Evolutionary conservation across 1,140 invertebrate species (phyloP).

Genomic region (Centruroides sculpturatus): DNA sequence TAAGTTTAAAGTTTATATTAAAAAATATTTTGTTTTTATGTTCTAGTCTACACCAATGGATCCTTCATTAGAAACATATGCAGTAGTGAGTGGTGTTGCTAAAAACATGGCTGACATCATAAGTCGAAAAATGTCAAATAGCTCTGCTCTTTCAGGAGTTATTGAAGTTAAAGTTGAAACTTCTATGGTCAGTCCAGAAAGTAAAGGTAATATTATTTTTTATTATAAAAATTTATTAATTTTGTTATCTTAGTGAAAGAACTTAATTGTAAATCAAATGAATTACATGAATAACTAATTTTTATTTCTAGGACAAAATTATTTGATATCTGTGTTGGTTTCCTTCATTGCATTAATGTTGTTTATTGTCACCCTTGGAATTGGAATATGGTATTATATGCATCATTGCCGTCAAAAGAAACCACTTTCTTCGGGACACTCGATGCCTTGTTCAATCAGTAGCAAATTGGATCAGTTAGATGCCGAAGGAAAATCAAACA

Average conservation of each 20-base stretch:
- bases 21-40: neutral
- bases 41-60: slow-evolving; percentile 14
- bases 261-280: no score
- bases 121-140: slow-evolving; percentile 41
- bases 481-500: slow-evolving; percentile 60
- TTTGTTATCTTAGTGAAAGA: neutral
- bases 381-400: slow-evolving; percentile 29
- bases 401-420: slow-evolving; percentile 16
- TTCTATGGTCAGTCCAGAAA: slow-evolving; percentile 36
- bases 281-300: neutral
- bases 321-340: slow-evolving; percentile 23
- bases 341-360: slow-evolving; percentile 37
- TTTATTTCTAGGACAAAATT: slow-evolving; percentile 21
- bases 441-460: slow-evolving; percentile 6
- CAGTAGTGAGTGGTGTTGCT: slow-evolving; percentile 17
- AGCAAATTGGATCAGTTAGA: slow-evolving; percentile 11
- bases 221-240: neutral
- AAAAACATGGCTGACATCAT: slow-evolving; percentile 45
- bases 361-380: slow-evolving; percentile 33
- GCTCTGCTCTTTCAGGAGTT: slow-evolving; percentile 52
- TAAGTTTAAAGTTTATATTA: neutral
- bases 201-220: slow-evolving; percentile 5
- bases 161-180: slow-evolving; percentile 64
- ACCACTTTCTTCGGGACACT: neutral
- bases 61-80: slow-evolving; percentile 5